Evolutionary conservation across 2,888 invertebrate species (phyloP), one percentile per base, ranked within the genome.

Genomic region (Agrochola circellaris): DNA sequence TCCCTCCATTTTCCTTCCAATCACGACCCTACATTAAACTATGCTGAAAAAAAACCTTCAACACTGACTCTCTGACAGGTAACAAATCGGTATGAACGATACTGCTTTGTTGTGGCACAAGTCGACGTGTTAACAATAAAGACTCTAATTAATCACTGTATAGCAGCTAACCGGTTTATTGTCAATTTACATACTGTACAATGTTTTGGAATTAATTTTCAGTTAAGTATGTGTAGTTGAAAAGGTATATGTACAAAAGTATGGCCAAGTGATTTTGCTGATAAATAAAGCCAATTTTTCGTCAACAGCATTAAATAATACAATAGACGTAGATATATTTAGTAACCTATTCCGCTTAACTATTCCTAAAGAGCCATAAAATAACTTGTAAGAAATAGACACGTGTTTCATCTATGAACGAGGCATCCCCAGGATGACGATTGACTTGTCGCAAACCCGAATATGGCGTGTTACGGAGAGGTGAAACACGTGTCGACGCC

Each of bases 101-200:
- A 81, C 81, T 81, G 85, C 90, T 89, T 92, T 93, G 93, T 92
- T 90, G 91, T 84, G 90, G 90, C 84, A 82, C 84, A 82, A 85
- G 87, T 87, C 88, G 82, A 89, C 87, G 92, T 91, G 92, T 90
- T 92, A 89, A 93, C 92, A 93, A 93, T 91, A 89, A 90, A 87
- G 82, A 83, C 79, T 84, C 89, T 90, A 93, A 93, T 93, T 93
- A 93, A 93, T 93, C 93, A 93, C 89, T 58, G n/a, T n/a, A 66
- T 54, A 65, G 42, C 38, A 68, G 75, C 54, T 74, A 61, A 74
- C 75, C 34, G 34, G 71, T 67, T 68, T 45, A 58, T 71, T 80
- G 82, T 81, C 87, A 82, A 67, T 82, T 75, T 34, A 61, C 70
- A 73, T 71, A 81, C 68, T 8, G 69, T n/a, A 73, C 66, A 42